Percentiles rank a stretch among this genome's conserved stretches.
These are phyloP conservation scores for Merops nubicus DNA, from an alignment of 2,113 vertebrate species.

Conservation along the genomic window DNA sequence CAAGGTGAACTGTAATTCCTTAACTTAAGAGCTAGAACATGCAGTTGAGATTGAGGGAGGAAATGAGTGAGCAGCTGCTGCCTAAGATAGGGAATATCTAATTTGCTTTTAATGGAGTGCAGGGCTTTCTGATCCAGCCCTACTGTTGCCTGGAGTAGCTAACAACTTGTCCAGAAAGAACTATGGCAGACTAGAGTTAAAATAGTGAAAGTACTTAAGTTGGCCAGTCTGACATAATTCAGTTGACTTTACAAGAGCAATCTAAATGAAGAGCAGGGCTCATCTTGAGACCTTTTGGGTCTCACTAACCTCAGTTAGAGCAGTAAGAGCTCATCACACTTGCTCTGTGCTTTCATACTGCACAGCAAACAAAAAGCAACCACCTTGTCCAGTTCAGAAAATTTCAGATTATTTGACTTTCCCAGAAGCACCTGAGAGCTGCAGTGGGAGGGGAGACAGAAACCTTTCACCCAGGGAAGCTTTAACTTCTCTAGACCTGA, in stretches of 20 bases:
- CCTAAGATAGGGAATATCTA: neutral
- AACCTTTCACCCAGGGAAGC: neutral
- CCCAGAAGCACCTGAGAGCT: neutral
- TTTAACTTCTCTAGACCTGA: neutral
- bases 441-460: neutral
- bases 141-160: neutral
- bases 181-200: neutral
- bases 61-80: neutral
- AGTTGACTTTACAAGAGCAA: neutral
- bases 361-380: neutral
- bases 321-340: neutral
- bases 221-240: neutral
- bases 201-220: neutral
- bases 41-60: neutral
- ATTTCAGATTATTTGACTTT: neutral
- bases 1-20: neutral
- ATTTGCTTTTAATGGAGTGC: neutral
- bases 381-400: neutral
- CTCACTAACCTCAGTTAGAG: neutral
- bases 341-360: neutral
- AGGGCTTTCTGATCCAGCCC: neutral
- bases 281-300: neutral
- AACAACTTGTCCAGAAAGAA: neutral
- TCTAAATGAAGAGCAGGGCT: neutral
- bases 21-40: neutral